Evolutionary conservation across 2,113 vertebrate species (phyloP).

Genomic region (Xiphorhynchus elegans): DNA sequence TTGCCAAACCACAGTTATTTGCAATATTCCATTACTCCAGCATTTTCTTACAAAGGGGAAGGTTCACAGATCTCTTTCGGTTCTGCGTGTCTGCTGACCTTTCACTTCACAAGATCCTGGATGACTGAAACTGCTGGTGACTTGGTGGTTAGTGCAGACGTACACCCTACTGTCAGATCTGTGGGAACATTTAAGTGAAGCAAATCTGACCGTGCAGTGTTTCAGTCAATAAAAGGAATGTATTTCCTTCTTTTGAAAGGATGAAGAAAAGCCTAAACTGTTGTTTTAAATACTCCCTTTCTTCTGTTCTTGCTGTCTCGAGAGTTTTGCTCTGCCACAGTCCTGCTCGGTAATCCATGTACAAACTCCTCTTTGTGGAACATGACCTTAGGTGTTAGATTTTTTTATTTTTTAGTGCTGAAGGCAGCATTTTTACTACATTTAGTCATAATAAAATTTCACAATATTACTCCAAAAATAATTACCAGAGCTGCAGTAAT

Average conservation of each 20-base stretch:
- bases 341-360: background rate
- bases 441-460: background rate
- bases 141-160: background rate
- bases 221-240: background rate
- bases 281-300: slow-evolving; percentile 1
- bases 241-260: background rate
- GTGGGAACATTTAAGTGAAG: background rate
- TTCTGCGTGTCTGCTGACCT: slow-evolving; percentile 6
- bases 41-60: background rate
- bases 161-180: background rate
- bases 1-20: slow-evolving; percentile 63
- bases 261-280: background rate
- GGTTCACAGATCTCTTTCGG: background rate
- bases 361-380: slow-evolving; percentile 20
- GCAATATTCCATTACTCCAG: slow-evolving; percentile 11
- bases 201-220: background rate
- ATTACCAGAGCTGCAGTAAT: background rate
- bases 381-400: background rate
- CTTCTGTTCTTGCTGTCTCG: background rate
- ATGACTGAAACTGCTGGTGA: background rate
- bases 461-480: background rate
- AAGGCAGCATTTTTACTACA: background rate
- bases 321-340: background rate
- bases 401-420: background rate
- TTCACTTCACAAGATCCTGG: background rate